Percentiles rank a stretch among this genome's conserved stretches.
These are phyloP conservation scores for Synaphobranchus kaupii DNA, from an alignment of 2,797 vertebrate species.

Conservation along the genomic window DNA sequence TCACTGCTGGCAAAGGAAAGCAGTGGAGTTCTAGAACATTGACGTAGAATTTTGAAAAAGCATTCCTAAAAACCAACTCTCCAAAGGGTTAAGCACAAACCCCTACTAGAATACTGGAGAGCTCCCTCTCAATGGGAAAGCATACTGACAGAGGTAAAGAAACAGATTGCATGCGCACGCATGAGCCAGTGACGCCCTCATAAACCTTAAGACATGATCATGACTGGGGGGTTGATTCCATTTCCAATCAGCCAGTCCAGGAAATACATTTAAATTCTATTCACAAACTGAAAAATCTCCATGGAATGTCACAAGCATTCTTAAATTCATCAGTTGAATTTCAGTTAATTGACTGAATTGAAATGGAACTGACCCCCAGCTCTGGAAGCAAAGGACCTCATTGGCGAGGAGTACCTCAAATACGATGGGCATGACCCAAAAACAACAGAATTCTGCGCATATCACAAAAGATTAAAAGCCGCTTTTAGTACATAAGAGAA, in stretches of 20 bases:
- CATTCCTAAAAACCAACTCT: too few species aligned
- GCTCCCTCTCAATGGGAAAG: background rate
- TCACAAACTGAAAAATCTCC: too few species aligned
- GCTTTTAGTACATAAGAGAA: background rate
- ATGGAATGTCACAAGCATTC: too few species aligned
- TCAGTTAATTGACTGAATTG: too few species aligned
- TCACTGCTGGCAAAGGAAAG: too few species aligned
- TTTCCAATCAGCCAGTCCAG: too few species aligned
- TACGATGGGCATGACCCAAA: background rate
- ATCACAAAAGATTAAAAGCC: background rate
- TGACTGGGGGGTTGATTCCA: background rate
- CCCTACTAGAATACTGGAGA: background rate
- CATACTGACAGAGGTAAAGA: background rate
- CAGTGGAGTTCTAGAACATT: too few species aligned
- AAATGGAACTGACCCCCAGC: too few species aligned
- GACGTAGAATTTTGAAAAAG: too few species aligned
- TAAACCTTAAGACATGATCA: background rate
- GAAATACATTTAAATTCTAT: too few species aligned
- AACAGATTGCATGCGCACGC: background rate
- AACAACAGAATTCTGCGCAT: background rate
- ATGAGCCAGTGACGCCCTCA: background rate
- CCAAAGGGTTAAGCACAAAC: background rate
- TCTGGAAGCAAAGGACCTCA: background rate
- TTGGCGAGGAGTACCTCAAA: background rate
- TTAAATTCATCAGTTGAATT: too few species aligned